Conservation (phyloP, 2,888 invertebrate species). For the Cremastinae sp. region DNA sequence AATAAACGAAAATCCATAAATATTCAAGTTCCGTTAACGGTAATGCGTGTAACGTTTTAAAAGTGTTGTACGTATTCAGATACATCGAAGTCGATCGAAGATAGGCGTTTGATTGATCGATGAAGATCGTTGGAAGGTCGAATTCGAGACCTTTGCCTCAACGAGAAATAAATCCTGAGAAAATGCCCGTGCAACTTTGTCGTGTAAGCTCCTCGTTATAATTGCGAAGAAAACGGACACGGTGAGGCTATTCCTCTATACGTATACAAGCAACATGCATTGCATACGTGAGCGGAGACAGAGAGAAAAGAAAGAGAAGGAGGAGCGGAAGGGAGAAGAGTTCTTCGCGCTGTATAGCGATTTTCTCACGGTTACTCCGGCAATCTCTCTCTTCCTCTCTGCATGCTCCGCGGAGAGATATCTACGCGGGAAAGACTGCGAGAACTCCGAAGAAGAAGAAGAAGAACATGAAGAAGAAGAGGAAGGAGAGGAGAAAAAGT, state of each 20-base stretch:
- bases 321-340: slow-evolving; percentile 55
- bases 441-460: slow-evolving; percentile 41
- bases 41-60: too few relatives aligned
- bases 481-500: slow-evolving; percentile 46
- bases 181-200: slow-evolving; percentile 48
- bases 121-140: slow-evolving; percentile 41
- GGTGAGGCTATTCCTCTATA: slow-evolving; percentile 24
- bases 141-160: not conserved
- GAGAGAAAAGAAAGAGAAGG: slow-evolving; percentile 44
- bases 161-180: slow-evolving; percentile 39
- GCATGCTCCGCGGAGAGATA: slow-evolving; percentile 47
- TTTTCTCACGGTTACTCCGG: slow-evolving; percentile 67
- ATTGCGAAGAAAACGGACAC: slow-evolving; percentile 55
- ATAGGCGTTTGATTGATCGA: slow-evolving; percentile 47
- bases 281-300: slow-evolving; percentile 25
- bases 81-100: slow-evolving; percentile 26
- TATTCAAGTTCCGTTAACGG: too few relatives aligned
- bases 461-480: slow-evolving; percentile 31
- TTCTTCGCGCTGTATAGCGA: slow-evolving; percentile 54
- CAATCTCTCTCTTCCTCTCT: slow-evolving; percentile 33
- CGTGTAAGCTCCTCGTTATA: slow-evolving; percentile 58
- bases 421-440: slow-evolving; percentile 42
- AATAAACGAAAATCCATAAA: slow-evolving; percentile 3
- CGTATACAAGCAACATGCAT: slow-evolving; percentile 30
- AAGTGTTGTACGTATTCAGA: not conserved